Conservation (phyloP, 2,113 vertebrate genomes). For the Platycercus adscitus region DNA sequence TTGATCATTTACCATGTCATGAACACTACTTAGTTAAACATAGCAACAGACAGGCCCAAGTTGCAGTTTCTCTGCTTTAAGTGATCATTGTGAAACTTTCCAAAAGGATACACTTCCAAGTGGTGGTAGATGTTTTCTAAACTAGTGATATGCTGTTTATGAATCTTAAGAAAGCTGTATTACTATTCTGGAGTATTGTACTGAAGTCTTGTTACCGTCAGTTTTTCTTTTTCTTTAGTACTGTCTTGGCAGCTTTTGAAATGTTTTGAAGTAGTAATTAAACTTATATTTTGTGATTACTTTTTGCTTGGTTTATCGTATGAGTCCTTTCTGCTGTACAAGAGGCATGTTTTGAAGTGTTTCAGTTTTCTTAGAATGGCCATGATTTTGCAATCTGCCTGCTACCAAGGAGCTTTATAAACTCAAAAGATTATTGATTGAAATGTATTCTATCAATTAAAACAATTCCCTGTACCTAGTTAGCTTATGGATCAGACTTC, state of each 20-base stretch:
- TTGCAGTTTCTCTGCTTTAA: constrained; percentile 37
- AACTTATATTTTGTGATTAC: constrained; percentile 72
- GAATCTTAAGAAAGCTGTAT: constrained; percentile 41
- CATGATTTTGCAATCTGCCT: not conserved
- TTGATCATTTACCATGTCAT: not conserved
- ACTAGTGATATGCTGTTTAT: constrained; percentile 59
- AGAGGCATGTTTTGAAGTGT: not conserved
- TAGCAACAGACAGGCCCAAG: constrained; percentile 6
- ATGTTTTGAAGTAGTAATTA: constrained; percentile 74
- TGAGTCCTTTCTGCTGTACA: not conserved
- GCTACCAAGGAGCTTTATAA: not conserved
- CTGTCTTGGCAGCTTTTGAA: constrained; percentile 51
- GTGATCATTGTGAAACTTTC: constrained; percentile 18
- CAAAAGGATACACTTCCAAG: constrained; percentile 30
- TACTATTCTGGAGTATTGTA: constrained; percentile 54
- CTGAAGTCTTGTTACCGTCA: constrained; percentile 35
- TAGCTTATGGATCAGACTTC: not conserved
- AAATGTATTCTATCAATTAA: not conserved
- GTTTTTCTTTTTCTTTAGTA: not conserved
- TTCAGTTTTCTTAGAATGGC: not conserved
- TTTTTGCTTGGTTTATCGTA: constrained; percentile 44
- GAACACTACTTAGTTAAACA: not conserved
- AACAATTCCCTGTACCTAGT: not conserved
- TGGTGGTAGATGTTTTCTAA: constrained; percentile 60
- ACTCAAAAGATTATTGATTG: not conserved